Base-by-base conservation (phyloP, 1,140 invertebrate species). In the Uloborus diversus region DNA sequence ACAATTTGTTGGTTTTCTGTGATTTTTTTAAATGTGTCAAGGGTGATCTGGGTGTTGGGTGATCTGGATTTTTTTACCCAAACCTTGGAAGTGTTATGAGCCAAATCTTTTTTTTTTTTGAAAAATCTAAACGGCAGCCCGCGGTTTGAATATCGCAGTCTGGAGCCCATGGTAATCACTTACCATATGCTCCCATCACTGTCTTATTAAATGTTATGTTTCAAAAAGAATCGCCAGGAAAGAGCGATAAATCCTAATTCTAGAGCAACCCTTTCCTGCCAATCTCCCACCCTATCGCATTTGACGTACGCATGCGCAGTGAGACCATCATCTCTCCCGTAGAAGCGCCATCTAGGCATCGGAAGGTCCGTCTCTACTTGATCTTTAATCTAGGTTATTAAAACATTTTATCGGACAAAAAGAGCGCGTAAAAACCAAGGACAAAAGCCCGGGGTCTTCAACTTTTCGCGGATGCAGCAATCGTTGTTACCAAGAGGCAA, bases 301-400 rank as follows among this genome's bases (percentile, higher is more conserved):
- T 68, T 53, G 65, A 68, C 47, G 65, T 53, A 68, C 65, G 65
- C 65, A 68, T 68, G 65, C 65, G 65, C 65, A 30, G 17, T 68
- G 3, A 17, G 11, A 20, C 28, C 62, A 28, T 53, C 4, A n/a
- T 53, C 65, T 32, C 47, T 4, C 23, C 65, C 20, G 17, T 51
- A 30, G 51, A 20, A 33, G 53, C 65, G 65, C 65, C 65, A 68
- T 68, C 65, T 53, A 25, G 65, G 65, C 65, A 47, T 30, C 65
- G 32, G n/a, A 68, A 51, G 47, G 30, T 47, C 37, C 65, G 53
- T 68, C 65, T 65, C 33, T 42, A 51, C 23, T 51, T 68, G 65
- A 68, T 68, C 65, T 68, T 30, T 68, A 68, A 51, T 68, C 65
- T 65, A 68, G 33, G n/a, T 53, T 49, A 68, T 68, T 68, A 68